Percentiles rank a stretch among this genome's conserved stretches.
phyloP scores from a whole-genome alignment of 2,888 invertebrate species.

The Hermaeophaga mercurialis region DNA sequence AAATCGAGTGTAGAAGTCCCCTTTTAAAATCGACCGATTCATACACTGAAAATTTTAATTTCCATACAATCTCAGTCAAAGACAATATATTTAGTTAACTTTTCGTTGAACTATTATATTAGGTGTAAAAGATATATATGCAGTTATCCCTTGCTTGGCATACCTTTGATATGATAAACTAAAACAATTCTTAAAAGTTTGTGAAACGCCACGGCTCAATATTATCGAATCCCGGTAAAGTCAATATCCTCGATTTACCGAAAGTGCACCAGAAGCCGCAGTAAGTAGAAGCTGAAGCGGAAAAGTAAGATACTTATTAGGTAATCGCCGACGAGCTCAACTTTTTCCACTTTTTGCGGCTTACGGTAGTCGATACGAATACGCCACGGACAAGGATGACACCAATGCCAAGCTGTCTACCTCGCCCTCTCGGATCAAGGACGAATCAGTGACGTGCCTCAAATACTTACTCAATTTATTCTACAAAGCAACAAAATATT shows the following conservation, averaged over 20 bases:
- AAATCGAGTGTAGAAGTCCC: too few relatives aligned
- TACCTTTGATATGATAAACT: too few relatives aligned
- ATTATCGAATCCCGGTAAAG: constrained; percentile 12
- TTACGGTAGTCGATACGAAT: constrained; percentile 23
- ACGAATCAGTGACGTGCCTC: constrained; percentile 18
- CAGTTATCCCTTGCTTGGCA: too few relatives aligned
- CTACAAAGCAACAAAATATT: too few relatives aligned
- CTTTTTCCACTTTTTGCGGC: constrained; percentile 46
- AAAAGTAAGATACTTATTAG: constrained; percentile 44
- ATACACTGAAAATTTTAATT: too few relatives aligned
- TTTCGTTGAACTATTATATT: too few relatives aligned
- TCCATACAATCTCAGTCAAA: too few relatives aligned
- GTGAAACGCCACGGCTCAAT: not conserved
- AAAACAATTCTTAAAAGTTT: not conserved
- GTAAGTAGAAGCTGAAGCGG: constrained; percentile 2
- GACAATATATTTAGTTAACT: too few relatives aligned
- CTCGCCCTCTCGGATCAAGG: constrained; percentile 43
- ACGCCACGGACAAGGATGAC: constrained; percentile 10
- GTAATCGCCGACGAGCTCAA: constrained; percentile 41
- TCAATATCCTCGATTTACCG: constrained; percentile 22
- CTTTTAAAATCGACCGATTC: too few relatives aligned
- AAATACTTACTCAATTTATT: too few relatives aligned
- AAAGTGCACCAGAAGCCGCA: constrained; percentile 2
- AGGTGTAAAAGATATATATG: too few relatives aligned
- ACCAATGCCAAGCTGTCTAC: constrained; percentile 48